Base-by-base conservation (phyloP, 23 tunicate genomes). In the Oikopleura vanhoeffeni region DNA sequence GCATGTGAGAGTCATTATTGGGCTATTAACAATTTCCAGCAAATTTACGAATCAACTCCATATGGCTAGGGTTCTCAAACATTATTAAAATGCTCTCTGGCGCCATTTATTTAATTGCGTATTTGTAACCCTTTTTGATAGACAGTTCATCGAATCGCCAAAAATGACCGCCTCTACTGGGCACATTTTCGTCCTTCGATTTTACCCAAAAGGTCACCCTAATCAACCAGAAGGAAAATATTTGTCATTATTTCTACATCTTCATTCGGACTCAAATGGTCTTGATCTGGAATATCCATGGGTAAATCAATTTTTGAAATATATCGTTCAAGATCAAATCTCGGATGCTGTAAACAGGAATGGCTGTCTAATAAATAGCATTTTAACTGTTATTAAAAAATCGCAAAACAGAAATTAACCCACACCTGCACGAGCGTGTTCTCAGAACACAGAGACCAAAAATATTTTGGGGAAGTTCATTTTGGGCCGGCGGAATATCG, bases 1-100 rank as follows among this genome's bases (percentile, higher is more conserved):
- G 79, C 35, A 18, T 71, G 79, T 30, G 79, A 71, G 79, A 71
- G 79, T 71, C 79, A 71, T 38, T 71, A 2, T 4, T 71, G 79
- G 79, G 36, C 79, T 2, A 71, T 71, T 30, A 18, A 71, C 38
- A 30, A 30, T 3, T 71, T 71, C 38, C 79, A 71, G 38, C 18
- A 49, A 49, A 8, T 49, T 18, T 49, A 49, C 60, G n/a, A n/a
- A n/a, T n/a, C n/a, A n/a, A n/a, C n/a, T n/a, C n/a, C n/a, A n/a
- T n/a, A n/a, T n/a, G n/a, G n/a, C n/a, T n/a, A n/a, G n/a, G n/a
- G n/a, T n/a, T n/a, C n/a, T n/a, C n/a, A n/a, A n/a, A n/a, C n/a
- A n/a, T n/a, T n/a, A n/a, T n/a, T n/a, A n/a, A n/a, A n/a, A n/a
- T n/a, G n/a, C n/a, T n/a, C n/a, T n/a, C n/a, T n/a, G n/a, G n/a